These are phyloP conservation scores for Apis dorsata DNA, from an alignment of 1,140 invertebrate species.

Conservation along the genomic window DNA sequence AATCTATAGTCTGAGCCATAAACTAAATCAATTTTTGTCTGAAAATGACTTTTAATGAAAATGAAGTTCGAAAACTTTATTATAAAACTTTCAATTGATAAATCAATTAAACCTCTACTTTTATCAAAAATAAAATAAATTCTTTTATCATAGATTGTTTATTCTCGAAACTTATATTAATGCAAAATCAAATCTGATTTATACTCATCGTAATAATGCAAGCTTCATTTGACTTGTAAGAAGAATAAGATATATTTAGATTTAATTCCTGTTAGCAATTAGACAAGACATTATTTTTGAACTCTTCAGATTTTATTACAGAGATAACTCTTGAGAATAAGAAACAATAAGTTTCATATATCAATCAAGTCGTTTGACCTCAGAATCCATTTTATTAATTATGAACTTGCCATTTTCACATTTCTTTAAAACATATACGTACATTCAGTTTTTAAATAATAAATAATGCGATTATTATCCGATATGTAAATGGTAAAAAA, in stretches of 20 bases:
- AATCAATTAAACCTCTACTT: too few relatives aligned
- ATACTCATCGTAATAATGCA: neutral
- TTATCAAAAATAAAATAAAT: too few relatives aligned
- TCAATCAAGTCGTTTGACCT: neutral
- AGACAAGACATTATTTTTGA: neutral
- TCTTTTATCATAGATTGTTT: too few relatives aligned
- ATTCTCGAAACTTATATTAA: too few relatives aligned
- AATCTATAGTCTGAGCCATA: too few relatives aligned
- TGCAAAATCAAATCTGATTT: neutral
- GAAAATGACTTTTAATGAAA: too few relatives aligned
- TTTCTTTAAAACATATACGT: neutral
- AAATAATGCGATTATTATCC: neutral
- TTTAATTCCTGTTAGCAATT: neutral
- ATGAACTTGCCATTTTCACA: neutral
- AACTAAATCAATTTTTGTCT: too few relatives aligned
- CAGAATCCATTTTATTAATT: neutral
- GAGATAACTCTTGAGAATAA: neutral
- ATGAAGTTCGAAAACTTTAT: too few relatives aligned
- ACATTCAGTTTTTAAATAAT: constrained; percentile 13
- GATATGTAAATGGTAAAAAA: neutral
- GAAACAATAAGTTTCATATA: neutral
- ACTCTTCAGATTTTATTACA: neutral
- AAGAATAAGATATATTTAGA: too few relatives aligned
- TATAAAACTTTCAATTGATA: too few relatives aligned
- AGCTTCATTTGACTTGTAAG: neutral